Evolutionary conservation across 1,140 invertebrate genomes (phyloP).

Genomic region (Branchinecta lynchi): DNA sequence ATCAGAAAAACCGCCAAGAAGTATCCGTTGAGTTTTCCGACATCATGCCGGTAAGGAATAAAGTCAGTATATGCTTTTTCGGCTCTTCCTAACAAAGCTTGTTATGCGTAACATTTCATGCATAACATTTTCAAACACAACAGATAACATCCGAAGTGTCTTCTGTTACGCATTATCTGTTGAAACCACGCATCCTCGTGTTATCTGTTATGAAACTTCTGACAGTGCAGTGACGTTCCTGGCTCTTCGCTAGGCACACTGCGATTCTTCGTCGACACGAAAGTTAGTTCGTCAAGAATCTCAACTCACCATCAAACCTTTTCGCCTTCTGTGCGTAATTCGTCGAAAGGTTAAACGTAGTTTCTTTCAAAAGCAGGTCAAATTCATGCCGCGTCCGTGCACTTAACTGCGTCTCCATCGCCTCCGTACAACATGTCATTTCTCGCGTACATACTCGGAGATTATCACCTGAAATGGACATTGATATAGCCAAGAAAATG

Average conservation of each 20-base stretch:
- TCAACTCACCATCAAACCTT: conserved; percentile 33
- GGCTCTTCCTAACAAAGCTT: too few relatives aligned
- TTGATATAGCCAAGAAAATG: not conserved
- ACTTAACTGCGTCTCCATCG: conserved; percentile 32
- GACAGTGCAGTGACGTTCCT: too few relatives aligned
- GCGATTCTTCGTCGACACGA: not conserved
- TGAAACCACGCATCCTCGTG: too few relatives aligned
- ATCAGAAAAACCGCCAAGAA: too few relatives aligned
- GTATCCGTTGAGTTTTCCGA: too few relatives aligned
- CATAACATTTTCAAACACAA: too few relatives aligned
- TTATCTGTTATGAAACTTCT: too few relatives aligned
- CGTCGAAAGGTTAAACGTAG: conserved; percentile 27
- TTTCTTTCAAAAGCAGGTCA: conserved; percentile 28
- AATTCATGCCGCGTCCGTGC: conserved; percentile 31
- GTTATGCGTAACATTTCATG: too few relatives aligned
- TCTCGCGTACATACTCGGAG: conserved; percentile 31
- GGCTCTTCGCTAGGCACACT: not conserved
- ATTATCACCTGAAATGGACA: conserved; percentile 27
- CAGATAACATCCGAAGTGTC: too few relatives aligned
- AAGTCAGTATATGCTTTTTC: too few relatives aligned
- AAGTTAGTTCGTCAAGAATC: conserved; percentile 14
- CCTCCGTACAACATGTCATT: conserved; percentile 33
- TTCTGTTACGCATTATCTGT: too few relatives aligned
- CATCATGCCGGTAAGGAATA: too few relatives aligned
- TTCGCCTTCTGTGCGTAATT: conserved; percentile 29